These are phyloP conservation scores for Triplophysa rosa DNA, from an alignment of 2,113 vertebrate genomes.

Conservation along the genomic window DNA sequence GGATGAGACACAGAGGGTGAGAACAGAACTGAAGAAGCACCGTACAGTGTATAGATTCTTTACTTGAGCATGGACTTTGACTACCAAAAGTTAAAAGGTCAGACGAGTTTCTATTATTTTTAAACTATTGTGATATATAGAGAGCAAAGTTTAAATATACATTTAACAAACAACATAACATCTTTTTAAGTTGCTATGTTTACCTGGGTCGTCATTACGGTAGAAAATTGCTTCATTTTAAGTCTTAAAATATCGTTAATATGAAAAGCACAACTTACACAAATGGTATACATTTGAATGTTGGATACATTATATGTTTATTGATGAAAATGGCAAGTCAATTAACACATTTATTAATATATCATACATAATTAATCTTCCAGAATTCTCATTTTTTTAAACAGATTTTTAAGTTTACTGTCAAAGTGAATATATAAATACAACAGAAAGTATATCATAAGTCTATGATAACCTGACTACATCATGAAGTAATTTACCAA, in stretches of 20 bases:
- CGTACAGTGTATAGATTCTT: neutral
- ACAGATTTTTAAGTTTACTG: too few species aligned
- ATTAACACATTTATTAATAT: too few species aligned
- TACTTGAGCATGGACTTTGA: constrained; percentile 57
- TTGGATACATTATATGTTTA: neutral
- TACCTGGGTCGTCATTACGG: neutral
- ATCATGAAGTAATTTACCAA: too few species aligned
- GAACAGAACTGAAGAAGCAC: constrained; percentile 22
- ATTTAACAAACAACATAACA: too few species aligned
- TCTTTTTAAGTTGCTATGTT: neutral
- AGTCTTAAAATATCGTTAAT: neutral
- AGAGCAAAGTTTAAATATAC: too few species aligned
- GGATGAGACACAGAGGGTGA: constrained; percentile 27
- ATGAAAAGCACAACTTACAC: neutral
- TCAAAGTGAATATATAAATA: too few species aligned
- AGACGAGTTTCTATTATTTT: neutral
- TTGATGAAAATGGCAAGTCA: neutral
- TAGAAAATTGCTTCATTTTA: neutral
- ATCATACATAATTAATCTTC: too few species aligned
- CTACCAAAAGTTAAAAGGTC: constrained; percentile 57
- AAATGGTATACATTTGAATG: neutral
- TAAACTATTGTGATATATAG: too few species aligned
- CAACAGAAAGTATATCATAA: too few species aligned
- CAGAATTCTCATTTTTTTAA: too few species aligned
- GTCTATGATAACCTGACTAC: too few species aligned